Evolutionary conservation across 2,888 invertebrate species (phyloP).

Genomic region (Tethea ocularis): DNA sequence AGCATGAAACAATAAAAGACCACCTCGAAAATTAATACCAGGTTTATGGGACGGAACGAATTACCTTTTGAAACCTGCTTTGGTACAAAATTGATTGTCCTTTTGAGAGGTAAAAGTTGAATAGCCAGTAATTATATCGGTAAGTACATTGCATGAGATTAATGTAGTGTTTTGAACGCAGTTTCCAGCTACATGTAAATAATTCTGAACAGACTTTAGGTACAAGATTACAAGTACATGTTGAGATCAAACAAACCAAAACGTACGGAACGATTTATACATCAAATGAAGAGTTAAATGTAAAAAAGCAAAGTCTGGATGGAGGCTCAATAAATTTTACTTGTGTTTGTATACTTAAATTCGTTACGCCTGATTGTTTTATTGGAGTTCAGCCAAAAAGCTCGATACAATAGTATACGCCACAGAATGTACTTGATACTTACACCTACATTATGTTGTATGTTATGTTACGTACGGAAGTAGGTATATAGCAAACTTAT

Average conservation of each 20-base stretch:
- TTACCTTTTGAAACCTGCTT: neutral
- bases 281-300: constrained; percentile 55
- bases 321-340: constrained; percentile 62
- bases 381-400: constrained; percentile 70
- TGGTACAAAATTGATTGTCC: constrained; percentile 1
- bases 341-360: constrained; percentile 62
- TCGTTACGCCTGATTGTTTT: constrained; percentile 71
- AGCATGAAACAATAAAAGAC: neutral
- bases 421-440: constrained; percentile 16
- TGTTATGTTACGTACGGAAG: constrained; percentile 1
- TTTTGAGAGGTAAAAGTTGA: constrained; percentile 17
- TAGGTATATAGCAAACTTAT: neutral
- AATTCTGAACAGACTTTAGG: constrained; percentile 18
- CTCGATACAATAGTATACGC: constrained; percentile 42
- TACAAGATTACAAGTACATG: constrained; percentile 16
- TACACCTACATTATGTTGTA: constrained; percentile 5
- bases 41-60: neutral
- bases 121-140: constrained; percentile 1
- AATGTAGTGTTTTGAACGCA: constrained; percentile 13
- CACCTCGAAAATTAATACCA: neutral
- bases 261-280: constrained; percentile 44
- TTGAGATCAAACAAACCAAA: constrained; percentile 47
- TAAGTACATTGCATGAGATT: neutral
- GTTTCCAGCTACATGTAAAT: constrained; percentile 22
- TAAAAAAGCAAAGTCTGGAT: constrained; percentile 59